Percentiles rank a stretch among this genome's conserved stretches.
Conservation (phyloP, 2,888 invertebrate genomes). For the Rhamnusium bicolor region DNA sequence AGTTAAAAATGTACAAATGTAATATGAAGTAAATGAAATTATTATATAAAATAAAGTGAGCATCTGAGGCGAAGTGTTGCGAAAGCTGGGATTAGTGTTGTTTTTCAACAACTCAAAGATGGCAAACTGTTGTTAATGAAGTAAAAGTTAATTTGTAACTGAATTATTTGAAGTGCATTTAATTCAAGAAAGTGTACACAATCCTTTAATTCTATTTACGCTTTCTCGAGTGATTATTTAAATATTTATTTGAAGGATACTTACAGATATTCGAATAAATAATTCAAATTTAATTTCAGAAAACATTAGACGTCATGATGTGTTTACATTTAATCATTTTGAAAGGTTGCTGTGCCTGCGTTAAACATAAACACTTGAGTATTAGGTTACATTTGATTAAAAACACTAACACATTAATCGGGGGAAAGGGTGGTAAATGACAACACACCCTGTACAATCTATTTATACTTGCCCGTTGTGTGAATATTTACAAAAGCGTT, state of each 20-base stretch:
- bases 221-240: slow-evolving; percentile 48
- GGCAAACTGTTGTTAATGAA: slow-evolving; percentile 19
- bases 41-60: background rate
- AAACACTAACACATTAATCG: slow-evolving; percentile 69
- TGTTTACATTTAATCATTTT: slow-evolving; percentile 71
- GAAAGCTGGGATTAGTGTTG: slow-evolving; percentile 7
- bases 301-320: slow-evolving; percentile 63
- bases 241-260: slow-evolving; percentile 57
- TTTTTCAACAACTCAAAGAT: background rate
- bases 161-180: slow-evolving; percentile 24
- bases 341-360: slow-evolving; percentile 67
- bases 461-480: slow-evolving; percentile 56
- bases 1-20: no score
- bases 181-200: slow-evolving; percentile 37
- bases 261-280: slow-evolving; percentile 66
- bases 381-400: slow-evolving; percentile 71
- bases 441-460: slow-evolving; percentile 61
- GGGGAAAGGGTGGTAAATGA: slow-evolving; percentile 62
- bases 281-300: slow-evolving; percentile 69
- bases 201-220: slow-evolving; percentile 52
- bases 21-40: no score
- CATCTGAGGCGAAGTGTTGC: background rate
- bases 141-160: slow-evolving; percentile 26
- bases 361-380: slow-evolving; percentile 68
- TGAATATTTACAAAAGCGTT: slow-evolving; percentile 59